phyloP scores from a whole-genome alignment of 2,113 vertebrate species.

The Megaceryle maxima region DNA sequence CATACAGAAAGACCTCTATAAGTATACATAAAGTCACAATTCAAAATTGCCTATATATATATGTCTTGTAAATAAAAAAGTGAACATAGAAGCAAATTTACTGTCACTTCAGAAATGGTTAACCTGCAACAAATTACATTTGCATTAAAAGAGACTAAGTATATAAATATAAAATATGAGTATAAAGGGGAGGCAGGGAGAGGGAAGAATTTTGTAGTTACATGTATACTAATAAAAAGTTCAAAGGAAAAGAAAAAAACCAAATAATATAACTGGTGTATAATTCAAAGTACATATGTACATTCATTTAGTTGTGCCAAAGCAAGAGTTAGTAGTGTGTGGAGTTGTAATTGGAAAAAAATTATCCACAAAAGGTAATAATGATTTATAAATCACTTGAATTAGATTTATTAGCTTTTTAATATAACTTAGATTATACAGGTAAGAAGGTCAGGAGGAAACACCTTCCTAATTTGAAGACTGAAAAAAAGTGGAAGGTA shows the following conservation, averaged over 20 bases:
- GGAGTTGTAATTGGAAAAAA: background rate
- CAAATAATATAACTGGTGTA: background rate
- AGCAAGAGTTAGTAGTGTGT: background rate
- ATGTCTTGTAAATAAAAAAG: background rate
- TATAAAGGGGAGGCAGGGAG: background rate
- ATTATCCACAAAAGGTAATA: background rate
- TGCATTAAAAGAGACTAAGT: background rate
- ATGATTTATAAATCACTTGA: background rate
- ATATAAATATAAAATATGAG: background rate
- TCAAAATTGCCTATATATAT: background rate
- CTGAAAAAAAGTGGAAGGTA: background rate
- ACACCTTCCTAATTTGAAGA: background rate
- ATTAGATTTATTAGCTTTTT: background rate
- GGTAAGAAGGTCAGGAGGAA: fast-evolving
- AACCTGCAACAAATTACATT: background rate
- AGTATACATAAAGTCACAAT: background rate
- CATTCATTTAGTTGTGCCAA: background rate
- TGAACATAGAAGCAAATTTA: background rate
- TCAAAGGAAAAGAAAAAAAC: background rate
- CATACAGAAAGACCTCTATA: background rate
- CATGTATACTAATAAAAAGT: background rate
- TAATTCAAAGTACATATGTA: background rate
- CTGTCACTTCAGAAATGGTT: background rate
- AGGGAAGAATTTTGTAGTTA: background rate
- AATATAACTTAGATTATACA: background rate